Evolutionary conservation across 2,888 invertebrate species (phyloP), one percentile per base, ranked within the genome.

Genomic region (Melanargia galathea): DNA sequence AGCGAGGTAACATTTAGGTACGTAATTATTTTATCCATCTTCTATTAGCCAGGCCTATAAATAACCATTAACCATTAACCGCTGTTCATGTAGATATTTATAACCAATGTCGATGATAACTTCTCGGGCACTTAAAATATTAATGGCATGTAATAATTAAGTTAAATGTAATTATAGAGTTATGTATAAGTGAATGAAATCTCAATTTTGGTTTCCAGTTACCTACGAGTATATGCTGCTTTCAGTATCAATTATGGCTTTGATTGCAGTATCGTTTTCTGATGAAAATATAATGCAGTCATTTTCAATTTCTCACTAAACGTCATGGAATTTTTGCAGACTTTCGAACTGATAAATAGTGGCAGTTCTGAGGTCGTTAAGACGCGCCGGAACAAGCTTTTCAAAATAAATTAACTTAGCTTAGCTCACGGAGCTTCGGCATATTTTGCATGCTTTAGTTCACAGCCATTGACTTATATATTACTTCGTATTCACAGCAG

Each of bases 101-200:
- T 38, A 58, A 58, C 46, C 35, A 35, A 33, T 58, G 46, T 48
- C 30, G 16, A 48, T 58, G 35, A 48, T 58, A 58, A 58, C 46
- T 58, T 48, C 48, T 30, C 22, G 35, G 20, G 35, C 52, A 35
- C 22, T 33, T 48, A n/a, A 35, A 48, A 10, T 22, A 22, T 56
- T 45, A 45, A 57, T 46, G 33, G 20, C 40, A 13, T 33, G n/a
- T 48, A 35, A 22, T 48, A 22, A 48, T 57, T 30, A 33, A 46
- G 18, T 38, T 35, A n/a, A 54, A 38, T 38, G 33, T 35, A 35
- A 38, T 20, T n/a, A 16, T 3, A 16, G n/a, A n/a, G 26, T n/a
- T 26, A 6, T 18, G 16, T 51, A 33, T 13, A 18, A 33, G 11
- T 33, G 33, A 48, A n/a, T 48, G 46, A 48, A 48, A 46, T 46